phyloP scores from a whole-genome alignment of 1,140 invertebrate genomes.

The Daktulosphaira vitifoliae region DNA sequence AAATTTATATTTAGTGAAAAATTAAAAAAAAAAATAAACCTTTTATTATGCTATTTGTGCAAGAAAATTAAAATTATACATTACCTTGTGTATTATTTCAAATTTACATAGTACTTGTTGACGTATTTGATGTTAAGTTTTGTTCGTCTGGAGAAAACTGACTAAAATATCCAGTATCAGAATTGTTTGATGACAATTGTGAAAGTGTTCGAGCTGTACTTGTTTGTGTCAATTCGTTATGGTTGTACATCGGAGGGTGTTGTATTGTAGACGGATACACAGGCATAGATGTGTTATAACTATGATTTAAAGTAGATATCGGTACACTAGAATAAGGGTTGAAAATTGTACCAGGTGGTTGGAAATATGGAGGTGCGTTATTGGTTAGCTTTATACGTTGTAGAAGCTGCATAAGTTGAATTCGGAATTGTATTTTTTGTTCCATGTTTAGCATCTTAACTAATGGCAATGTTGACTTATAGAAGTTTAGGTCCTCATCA shows the following conservation, averaged over 20 bases:
- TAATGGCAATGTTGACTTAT: conserved; percentile 17
- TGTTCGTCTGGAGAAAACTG: conserved; percentile 8
- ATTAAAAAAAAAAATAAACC: conserved; percentile 2
- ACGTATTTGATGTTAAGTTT: background rate
- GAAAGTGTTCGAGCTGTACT: background rate
- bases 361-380: conserved; percentile 7
- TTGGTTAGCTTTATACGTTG: conserved; percentile 13
- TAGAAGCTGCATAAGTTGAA: conserved; percentile 7
- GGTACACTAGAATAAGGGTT: background rate
- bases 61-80: conserved; percentile 10
- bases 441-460: conserved; percentile 8
- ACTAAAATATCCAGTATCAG: background rate
- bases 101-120: background rate
- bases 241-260: conserved; percentile 1
- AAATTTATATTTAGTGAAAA: conserved; percentile 8
- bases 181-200: background rate
- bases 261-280: background rate
- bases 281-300: background rate
- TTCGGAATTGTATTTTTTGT: conserved; percentile 15
- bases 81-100: conserved; percentile 4
- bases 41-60: conserved; percentile 1
- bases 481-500: conserved; percentile 18
- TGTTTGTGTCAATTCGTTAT: background rate
- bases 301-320: conserved; percentile 12
- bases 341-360: background rate